phyloP scores from a whole-genome alignment of 2,113 vertebrate genomes.

The Malaclemys terrapin region DNA sequence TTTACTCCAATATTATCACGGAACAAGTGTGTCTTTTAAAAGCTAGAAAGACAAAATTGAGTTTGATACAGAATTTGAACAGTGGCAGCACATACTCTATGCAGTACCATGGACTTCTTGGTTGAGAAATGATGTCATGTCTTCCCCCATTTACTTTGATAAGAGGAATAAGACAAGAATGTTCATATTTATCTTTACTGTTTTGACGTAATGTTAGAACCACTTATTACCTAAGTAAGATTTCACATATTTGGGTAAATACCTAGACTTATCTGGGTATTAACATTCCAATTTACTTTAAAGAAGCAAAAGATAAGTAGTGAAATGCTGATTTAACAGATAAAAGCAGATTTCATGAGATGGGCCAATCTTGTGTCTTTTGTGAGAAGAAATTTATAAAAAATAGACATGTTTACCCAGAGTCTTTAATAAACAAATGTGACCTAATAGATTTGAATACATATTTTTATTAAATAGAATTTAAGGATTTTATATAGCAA shows the following conservation, averaged over 20 bases:
- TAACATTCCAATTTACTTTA: neutral
- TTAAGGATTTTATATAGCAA: neutral
- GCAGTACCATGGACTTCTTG: neutral
- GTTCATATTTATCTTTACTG: neutral
- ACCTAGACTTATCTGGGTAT: neutral
- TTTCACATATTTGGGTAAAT: neutral
- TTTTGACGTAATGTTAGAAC: neutral
- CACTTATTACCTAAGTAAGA: neutral
- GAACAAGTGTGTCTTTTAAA: neutral
- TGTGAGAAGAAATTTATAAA: neutral
- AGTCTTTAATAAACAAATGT: neutral
- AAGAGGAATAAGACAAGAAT: neutral
- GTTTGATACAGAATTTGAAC: neutral
- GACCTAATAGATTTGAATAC: neutral
- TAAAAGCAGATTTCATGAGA: neutral
- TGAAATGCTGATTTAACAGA: neutral
- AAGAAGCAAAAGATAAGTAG: neutral
- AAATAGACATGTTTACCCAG: neutral
- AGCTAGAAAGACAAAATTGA: neutral
- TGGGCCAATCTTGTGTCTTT: neutral
- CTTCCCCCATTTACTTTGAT: neutral
- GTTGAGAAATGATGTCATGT: neutral
- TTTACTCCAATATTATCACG: neutral
- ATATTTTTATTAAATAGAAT: neutral
- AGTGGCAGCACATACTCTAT: neutral